phyloP scores from a whole-genome alignment of 1,140 invertebrate species.

The Caenorhabditis briggsae region DNA sequence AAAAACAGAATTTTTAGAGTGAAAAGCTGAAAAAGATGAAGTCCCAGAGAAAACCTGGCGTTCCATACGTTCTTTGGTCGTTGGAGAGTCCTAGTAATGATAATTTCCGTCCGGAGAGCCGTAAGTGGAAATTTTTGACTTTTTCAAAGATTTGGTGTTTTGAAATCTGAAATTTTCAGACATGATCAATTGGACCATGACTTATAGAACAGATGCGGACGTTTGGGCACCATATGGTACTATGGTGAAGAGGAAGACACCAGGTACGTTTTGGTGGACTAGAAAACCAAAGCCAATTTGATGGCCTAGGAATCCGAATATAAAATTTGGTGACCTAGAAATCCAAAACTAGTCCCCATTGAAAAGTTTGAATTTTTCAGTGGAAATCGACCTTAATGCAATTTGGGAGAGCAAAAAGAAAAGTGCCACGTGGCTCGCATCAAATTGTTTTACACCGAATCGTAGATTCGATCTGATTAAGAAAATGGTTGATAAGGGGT shows the following conservation, averaged over 20 bases:
- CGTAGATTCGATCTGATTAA: constrained; percentile 80
- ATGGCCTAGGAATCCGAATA: too few species aligned
- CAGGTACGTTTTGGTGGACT: background rate
- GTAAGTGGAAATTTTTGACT: constrained; percentile 39
- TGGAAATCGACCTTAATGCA: constrained; percentile 29
- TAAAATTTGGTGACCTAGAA: too few species aligned
- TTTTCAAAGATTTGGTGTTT: background rate
- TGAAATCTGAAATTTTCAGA: constrained; percentile 44
- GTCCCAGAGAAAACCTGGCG: constrained; percentile 2
- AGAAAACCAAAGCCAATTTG: too few species aligned
- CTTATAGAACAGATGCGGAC: constrained; percentile 60
- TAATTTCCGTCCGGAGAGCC: constrained; percentile 49
- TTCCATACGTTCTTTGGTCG: constrained; percentile 61
- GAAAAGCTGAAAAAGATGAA: constrained; percentile 24
- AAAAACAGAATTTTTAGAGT: background rate
- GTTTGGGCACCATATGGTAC: constrained; percentile 64
- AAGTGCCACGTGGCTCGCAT: constrained; percentile 81
- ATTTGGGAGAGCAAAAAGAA: constrained; percentile 62
- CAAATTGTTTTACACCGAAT: constrained; percentile 81
- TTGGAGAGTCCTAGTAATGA: constrained; percentile 64
- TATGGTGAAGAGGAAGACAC: constrained; percentile 2
- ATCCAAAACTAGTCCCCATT: too few species aligned
- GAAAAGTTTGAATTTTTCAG: background rate
- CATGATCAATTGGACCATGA: constrained; percentile 67
- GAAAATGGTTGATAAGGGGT: constrained; percentile 80